Conservation (phyloP, 2,113 vertebrate species). For the Caranx melampygus region DNA sequence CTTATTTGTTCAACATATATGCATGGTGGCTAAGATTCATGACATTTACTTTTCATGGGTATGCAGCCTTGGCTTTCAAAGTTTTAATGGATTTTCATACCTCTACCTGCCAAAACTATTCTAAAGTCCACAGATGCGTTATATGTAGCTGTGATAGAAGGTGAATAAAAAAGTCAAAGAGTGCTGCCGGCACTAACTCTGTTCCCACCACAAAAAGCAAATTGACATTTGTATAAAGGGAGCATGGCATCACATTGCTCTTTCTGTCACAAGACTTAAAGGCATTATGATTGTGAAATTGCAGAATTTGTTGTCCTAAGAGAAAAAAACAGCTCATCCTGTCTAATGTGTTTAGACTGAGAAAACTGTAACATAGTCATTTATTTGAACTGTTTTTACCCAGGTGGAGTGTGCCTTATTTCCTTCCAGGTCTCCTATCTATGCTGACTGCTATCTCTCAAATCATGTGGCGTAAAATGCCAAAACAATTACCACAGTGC, state of each 20-base stretch:
- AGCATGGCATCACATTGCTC: background rate
- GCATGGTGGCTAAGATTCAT: conserved; percentile 26
- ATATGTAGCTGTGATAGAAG: conserved; percentile 12
- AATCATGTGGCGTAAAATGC: background rate
- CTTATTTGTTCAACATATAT: conserved; percentile 45
- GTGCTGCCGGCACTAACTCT: conserved; percentile 5
- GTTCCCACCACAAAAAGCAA: conserved; percentile 20
- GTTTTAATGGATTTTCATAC: conserved; percentile 49
- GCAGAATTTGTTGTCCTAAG: background rate
- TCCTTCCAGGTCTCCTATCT: background rate
- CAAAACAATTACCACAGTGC: background rate
- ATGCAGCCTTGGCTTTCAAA: conserved; percentile 33
- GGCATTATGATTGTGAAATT: conserved; percentile 19
- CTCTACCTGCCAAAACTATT: conserved; percentile 44
- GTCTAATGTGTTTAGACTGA: background rate
- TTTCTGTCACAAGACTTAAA: conserved; percentile 18
- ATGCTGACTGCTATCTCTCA: background rate
- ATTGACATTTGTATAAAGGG: conserved; percentile 46
- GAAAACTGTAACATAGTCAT: background rate
- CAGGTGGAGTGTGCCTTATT: background rate
- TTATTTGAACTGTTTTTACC: conserved; percentile 1
- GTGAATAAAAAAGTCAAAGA: conserved; percentile 41
- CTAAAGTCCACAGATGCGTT: background rate
- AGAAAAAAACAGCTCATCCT: background rate
- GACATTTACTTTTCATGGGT: conserved; percentile 44